Base-by-base conservation (phyloP, 2,888 invertebrate species). In the Drosophila anceps region DNA sequence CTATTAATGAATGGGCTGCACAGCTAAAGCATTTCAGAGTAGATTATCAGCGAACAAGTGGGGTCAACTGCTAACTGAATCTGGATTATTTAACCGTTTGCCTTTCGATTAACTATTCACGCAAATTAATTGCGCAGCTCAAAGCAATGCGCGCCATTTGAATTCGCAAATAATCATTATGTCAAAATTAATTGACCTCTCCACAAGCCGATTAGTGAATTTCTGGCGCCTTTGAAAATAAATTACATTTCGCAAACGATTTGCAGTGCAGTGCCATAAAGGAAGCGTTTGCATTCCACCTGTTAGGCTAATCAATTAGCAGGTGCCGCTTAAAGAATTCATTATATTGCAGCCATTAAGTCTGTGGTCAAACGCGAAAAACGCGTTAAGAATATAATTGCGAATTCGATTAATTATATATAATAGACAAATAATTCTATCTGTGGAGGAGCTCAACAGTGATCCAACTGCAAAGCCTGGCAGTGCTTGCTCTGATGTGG, bases 131-230 rank as follows among this genome's bases (percentile, higher is more conserved):
- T 50, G 50, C 31, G 13, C 31, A 1, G 12, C 31, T 50, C 31
- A 50, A 50, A 33, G 50, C 50, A 18, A 13, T 4, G 31, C 18
- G 1, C 50, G 29, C 31, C 50, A 31, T 50, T 50, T 50, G 50
- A 12, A 4, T 2, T 31, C 18, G 50, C 50, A 33, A 50, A 50
- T 50, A 50, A 50, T 50, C 31, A 50, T 50, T 50, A 50, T 33
- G 18, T 13, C 31, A 13, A 50, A 50, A 50, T 33, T 50, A 50
- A 50, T 50, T 50, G 31, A 50, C 4, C 33, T 50, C 50, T 33
- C 20, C 50, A 8, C 8, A 31, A 50, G 31, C 18, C 31, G 50
- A 50, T 50, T 50, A 33, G 18, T 50, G 31, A 18, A 50, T 4
- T 50, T 33, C 13, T 12, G 13, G 8, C 31, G 13, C 29, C 20